A percentile compares a stretch with the other conserved stretches of the same genome.
These are phyloP conservation scores for Mesaphorura yosii DNA, from an alignment of 1,140 invertebrate species.

Conservation along the genomic window DNA sequence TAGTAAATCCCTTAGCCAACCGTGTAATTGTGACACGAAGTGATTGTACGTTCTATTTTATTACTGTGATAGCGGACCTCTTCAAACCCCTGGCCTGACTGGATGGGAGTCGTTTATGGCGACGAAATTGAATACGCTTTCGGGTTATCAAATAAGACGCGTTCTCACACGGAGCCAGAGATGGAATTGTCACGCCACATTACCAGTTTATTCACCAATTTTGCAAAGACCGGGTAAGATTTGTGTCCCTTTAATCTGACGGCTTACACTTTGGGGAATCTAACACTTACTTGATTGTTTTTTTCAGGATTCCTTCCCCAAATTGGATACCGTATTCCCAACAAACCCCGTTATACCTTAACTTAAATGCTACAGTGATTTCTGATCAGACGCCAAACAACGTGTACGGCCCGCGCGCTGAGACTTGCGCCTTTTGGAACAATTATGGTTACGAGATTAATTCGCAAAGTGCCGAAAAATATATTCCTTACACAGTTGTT, in stretches of 20 bases:
- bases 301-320: slow-evolving; percentile 5
- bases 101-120: slow-evolving; percentile 96
- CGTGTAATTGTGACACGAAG: neutral
- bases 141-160: slow-evolving; percentile 77
- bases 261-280: neutral
- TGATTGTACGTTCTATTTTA: too few relatives aligned
- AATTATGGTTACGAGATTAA: slow-evolving; percentile 28
- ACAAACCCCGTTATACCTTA: slow-evolving; percentile 72
- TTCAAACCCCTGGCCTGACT: slow-evolving; percentile 81
- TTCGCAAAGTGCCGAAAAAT: too few relatives aligned
- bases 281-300: neutral
- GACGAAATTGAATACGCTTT: slow-evolving; percentile 96
- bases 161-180: slow-evolving; percentile 45
- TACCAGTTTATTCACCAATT: slow-evolving; percentile 72
- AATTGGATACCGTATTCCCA: slow-evolving; percentile 77
- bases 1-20: slow-evolving; percentile 72
- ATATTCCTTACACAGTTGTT: neutral
- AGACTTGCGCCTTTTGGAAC: slow-evolving; percentile 88
- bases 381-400: slow-evolving; percentile 46
- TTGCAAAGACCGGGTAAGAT: slow-evolving; percentile 71
- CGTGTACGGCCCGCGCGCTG: slow-evolving; percentile 60
- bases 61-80: slow-evolving; percentile 59
- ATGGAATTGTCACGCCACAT: slow-evolving; percentile 69
- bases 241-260: too few relatives aligned
- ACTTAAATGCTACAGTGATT: slow-evolving; percentile 53